These are phyloP conservation scores for Ecliptopera silaceata DNA, from an alignment of 2,888 invertebrate genomes.

Conservation along the genomic window DNA sequence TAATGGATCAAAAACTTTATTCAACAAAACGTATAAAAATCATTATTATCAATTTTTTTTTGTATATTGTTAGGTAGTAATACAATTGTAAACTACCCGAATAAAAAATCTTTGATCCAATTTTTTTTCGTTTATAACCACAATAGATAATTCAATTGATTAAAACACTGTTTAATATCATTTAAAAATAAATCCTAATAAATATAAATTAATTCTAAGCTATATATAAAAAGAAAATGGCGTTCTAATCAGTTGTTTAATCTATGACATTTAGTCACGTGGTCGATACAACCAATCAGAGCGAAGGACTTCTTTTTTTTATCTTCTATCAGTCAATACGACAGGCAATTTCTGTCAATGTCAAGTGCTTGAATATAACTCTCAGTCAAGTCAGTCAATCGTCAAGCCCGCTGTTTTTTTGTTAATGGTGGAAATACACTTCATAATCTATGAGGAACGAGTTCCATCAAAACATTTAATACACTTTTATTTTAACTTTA, in stretches of 20 bases:
- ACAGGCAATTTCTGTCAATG: no score
- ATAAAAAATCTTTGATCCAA: slow-evolving; percentile 34
- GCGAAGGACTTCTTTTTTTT: no score
- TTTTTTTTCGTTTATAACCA: slow-evolving; percentile 9
- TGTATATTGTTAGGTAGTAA: no score
- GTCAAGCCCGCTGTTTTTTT: no score
- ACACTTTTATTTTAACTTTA: no score
- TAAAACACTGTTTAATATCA: slow-evolving; percentile 9
- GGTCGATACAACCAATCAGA: slow-evolving; percentile 35
- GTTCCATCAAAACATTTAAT: no score
- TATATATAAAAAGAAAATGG: slow-evolving; percentile 5
- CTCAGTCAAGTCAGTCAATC: no score
- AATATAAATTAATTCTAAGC: slow-evolving; percentile 11
- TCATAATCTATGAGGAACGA: no score
- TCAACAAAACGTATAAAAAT: neutral
- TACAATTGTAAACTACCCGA: neutral
- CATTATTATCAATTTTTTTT: neutral
- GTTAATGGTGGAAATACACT: no score
- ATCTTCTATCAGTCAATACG: no score
- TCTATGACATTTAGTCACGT: slow-evolving; percentile 24
- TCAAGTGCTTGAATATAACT: no score
- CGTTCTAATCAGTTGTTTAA: slow-evolving; percentile 28
- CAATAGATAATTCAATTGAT: slow-evolving; percentile 24
- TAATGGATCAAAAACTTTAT: slow-evolving; percentile 40
- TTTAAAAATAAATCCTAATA: slow-evolving; percentile 19